Percentiles rank a stretch among this genome's conserved stretches.
Evolutionary conservation across 2,888 invertebrate species (phyloP).

Genomic region (Eilema sororculum): DNA sequence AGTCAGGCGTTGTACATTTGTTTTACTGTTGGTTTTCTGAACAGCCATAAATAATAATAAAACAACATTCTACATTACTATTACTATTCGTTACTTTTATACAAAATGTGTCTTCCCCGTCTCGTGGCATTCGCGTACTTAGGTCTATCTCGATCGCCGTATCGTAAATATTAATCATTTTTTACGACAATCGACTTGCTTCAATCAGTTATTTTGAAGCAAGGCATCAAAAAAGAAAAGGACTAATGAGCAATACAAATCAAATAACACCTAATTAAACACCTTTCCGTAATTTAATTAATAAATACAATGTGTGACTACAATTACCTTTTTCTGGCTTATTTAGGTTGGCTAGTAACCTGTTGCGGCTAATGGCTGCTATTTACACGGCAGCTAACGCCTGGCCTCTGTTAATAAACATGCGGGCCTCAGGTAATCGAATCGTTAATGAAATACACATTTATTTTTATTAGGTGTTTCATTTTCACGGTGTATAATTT

Average conservation of each 20-base stretch:
- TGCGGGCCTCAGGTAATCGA: not conserved
- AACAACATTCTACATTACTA: too few relatives aligned
- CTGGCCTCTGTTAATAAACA: not conserved
- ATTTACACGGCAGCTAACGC: conserved; percentile 2
- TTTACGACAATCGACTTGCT: too few relatives aligned
- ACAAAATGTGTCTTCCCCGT: too few relatives aligned
- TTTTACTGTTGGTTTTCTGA: not conserved
- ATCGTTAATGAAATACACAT: not conserved
- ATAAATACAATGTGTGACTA: not conserved
- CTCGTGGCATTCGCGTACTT: too few relatives aligned
- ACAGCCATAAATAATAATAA: not conserved
- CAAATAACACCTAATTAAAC: not conserved
- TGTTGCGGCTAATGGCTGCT: conserved; percentile 15
- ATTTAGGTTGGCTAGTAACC: not conserved
- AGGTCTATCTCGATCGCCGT: too few relatives aligned
- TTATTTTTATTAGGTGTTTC: conserved; percentile 7
- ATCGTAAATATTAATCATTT: not conserved
- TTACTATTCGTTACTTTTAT: too few relatives aligned
- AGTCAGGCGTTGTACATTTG: not conserved
- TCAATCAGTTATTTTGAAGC: not conserved
- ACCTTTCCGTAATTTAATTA: not conserved
- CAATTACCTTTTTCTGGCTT: not conserved
- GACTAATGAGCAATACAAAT: not conserved
- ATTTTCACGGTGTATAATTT: not conserved
- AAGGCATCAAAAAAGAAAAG: not conserved